Evolutionary conservation across 1,140 invertebrate genomes (phyloP).

Genomic region (Sinella curviseta): DNA sequence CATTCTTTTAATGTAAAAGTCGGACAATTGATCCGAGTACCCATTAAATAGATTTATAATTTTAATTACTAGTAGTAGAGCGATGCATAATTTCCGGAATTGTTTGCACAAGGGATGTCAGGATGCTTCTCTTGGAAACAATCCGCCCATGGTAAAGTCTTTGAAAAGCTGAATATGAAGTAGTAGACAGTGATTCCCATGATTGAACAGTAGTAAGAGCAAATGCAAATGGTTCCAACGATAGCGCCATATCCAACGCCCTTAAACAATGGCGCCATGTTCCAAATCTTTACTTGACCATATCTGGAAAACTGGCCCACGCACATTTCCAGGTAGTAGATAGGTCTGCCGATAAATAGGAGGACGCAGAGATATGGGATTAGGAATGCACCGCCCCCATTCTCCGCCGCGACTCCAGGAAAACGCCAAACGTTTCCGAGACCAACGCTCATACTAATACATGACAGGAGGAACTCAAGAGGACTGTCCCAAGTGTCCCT

Average conservation of each 20-base stretch:
- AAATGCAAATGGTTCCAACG: conserved; percentile 32
- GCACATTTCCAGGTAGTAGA: conserved; percentile 65
- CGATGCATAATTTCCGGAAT: too few relatives aligned
- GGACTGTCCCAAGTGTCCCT: conserved; percentile 21
- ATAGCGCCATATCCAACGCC: conserved; percentile 53
- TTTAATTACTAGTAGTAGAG: too few relatives aligned
- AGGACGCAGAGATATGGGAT: conserved; percentile 78
- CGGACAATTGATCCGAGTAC: too few relatives aligned
- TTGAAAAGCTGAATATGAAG: conserved; percentile 52
- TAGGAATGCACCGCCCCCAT: conserved; percentile 59
- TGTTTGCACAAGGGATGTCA: too few relatives aligned
- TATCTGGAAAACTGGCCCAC: conserved; percentile 59
- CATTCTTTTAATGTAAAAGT: too few relatives aligned
- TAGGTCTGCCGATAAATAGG: conserved; percentile 74
- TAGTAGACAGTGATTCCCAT: conserved; percentile 54
- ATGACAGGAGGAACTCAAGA: conserved; percentile 4
- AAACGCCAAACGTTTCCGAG: conserved; percentile 19
- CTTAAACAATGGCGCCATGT: conserved; percentile 48
- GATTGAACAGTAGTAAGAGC: conserved; percentile 43
- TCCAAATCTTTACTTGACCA: conserved; percentile 44
- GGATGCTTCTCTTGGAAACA: conserved; percentile 45
- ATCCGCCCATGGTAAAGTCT: conserved; percentile 51
- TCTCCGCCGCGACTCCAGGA: neutral
- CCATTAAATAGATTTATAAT: too few relatives aligned
- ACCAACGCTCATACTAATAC: neutral